phyloP scores from a whole-genome alignment of 2,888 invertebrate species.

The Rhimphoctona megacephalus region DNA sequence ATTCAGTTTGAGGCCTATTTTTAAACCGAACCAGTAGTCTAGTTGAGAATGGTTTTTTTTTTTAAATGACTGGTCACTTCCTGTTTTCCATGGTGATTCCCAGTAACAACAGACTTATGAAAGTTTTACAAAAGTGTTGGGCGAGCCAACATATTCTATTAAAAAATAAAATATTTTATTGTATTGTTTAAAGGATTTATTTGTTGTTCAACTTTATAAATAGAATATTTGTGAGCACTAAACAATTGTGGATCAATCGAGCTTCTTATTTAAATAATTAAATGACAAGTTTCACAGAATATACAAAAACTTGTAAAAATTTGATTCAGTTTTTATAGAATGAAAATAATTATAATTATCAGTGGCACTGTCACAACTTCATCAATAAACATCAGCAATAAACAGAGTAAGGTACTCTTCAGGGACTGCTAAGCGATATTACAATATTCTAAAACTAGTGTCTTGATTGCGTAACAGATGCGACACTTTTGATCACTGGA shows the following conservation, averaged over 20 bases:
- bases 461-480: constrained; percentile 2
- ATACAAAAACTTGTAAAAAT: neutral
- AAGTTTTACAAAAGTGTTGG: neutral
- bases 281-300: neutral
- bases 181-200: neutral
- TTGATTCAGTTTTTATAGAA: neutral
- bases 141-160: neutral
- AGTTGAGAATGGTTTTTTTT: neutral
- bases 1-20: no score
- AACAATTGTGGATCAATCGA: neutral
- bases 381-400: neutral
- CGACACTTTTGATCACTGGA: constrained; percentile 45
- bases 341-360: neutral
- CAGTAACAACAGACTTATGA: neutral
- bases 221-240: no score
- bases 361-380: neutral
- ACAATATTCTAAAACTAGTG: neutral
- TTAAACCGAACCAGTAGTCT: no score
- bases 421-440: neutral
- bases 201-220: neutral
- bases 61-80: neutral
- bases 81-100: neutral
- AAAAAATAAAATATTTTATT: neutral
- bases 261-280: neutral
- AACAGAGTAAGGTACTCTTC: neutral